Percentiles rank a stretch among this genome's conserved stretches.
Conservation (phyloP, 2,113 vertebrate genomes). For the Sorex araneus region DNA sequence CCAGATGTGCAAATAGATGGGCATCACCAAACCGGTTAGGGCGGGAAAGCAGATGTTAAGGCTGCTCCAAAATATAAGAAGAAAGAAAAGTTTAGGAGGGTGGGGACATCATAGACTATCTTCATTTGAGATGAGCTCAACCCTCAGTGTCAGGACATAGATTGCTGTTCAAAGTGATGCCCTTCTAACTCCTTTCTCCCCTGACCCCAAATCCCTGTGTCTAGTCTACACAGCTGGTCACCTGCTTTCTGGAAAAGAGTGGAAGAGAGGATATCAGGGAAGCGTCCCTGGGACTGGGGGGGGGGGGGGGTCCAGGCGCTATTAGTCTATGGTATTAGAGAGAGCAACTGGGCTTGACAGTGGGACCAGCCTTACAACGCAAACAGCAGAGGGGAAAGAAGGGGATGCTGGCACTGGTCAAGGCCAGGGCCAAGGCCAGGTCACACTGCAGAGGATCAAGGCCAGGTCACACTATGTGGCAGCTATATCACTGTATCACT, state of each 20-base stretch:
- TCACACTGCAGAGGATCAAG: too few relatives aligned
- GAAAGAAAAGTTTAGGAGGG: too few relatives aligned
- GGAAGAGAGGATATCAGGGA: neutral
- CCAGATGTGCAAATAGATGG: neutral
- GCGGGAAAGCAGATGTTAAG: neutral
- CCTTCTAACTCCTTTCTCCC: neutral
- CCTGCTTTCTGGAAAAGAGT: neutral
- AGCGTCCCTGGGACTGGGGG: neutral
- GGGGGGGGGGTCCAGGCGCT: neutral
- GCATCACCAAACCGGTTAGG: too few relatives aligned
- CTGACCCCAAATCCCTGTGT: neutral
- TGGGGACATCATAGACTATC: too few relatives aligned
- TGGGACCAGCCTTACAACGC: neutral
- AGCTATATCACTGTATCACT: too few relatives aligned
- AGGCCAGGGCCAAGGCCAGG: neutral
- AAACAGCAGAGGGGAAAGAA: too few relatives aligned
- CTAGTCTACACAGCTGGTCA: neutral
- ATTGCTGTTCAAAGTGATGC: neutral
- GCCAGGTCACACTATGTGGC: too few relatives aligned
- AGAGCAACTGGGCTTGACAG: too few relatives aligned
- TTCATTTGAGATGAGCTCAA: neutral
- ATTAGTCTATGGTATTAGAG: too few relatives aligned
- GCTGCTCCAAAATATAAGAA: neutral
- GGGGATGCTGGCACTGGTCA: rapidly evolving
- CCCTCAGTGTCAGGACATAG: neutral